Base-by-base conservation (phyloP, 2,797 vertebrate genomes). In the Odontamblyopus lacepedii region DNA sequence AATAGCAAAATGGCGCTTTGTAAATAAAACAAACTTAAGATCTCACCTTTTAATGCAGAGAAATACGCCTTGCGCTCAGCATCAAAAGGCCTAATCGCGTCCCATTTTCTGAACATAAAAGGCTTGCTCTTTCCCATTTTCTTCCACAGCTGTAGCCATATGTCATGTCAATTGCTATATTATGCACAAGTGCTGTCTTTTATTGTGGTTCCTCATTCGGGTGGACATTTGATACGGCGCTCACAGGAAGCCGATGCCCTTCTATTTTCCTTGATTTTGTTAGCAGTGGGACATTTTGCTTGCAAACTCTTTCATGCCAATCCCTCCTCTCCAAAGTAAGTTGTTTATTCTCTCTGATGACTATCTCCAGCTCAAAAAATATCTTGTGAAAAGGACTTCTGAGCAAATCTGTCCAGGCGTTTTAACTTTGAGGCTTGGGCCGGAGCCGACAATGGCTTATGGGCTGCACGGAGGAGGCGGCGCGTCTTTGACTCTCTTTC, bases 341-440 rank as follows among this genome's bases (percentile, higher is more conserved):
- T 91, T 92, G 92, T 93, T 93, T 92, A 92, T 93, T 93, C 88
- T 89, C 84, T 67, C 64, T 62, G 91, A 93, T 93, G 85, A 91
- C 92, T 92, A 93, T 93, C 92, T 93, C 65, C 38, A 23, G 73
- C 90, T 86, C 83, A 81, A 85, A 87, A 88, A 53, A 88, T 74
- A 85, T 91, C 89, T 89, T 92, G 82, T 90, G 85, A 91, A 93
- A 92, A 88, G 38, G 88, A 89, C 92, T 92, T 92, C 88, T 84
- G 88, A 92, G 89, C 76, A 93, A 90, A 93, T 93, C 85, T 87
- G 85, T 87, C 85, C 86, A 85, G 87, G 90, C 87, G 85, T 89
- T 89, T 91, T 85, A 86, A 91, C 92, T 88, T 87, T 84, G 83
- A 89, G 80, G 89, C 83, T 91, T 92, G 87, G 90, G 90, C 81